These are phyloP conservation scores for Anniella stebbinsi DNA, from an alignment of 2,797 vertebrate species.

Conservation along the genomic window DNA sequence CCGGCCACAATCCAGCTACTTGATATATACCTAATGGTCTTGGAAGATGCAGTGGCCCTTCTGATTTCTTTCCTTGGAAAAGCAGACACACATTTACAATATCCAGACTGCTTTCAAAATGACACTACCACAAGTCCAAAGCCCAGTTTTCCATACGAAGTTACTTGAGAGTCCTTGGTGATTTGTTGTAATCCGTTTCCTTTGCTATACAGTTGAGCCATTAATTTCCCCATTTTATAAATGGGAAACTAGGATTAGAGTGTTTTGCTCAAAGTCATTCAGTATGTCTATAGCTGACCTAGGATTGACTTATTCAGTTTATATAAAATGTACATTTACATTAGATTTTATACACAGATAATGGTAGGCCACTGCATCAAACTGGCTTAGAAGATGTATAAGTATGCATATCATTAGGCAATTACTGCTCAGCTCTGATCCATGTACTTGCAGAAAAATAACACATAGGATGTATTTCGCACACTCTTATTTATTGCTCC, in stretches of 20 bases:
- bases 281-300: neutral
- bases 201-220: neutral
- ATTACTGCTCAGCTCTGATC: neutral
- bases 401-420: neutral
- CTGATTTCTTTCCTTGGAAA: neutral
- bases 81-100: neutral
- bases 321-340: neutral
- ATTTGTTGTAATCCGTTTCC: neutral
- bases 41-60: neutral
- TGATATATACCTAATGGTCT: neutral
- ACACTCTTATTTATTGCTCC: neutral
- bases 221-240: neutral
- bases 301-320: neutral
- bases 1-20: neutral
- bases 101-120: neutral
- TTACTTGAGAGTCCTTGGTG: too few species aligned
- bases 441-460: neutral
- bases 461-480: neutral
- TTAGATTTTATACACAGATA: neutral
- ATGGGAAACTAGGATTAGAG: neutral
- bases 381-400: neutral
- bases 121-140: neutral
- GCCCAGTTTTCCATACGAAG: neutral
- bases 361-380: too few species aligned
- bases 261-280: neutral